Evolutionary conservation across 2,888 invertebrate species (phyloP).

Genomic region (Cetonia aurata): DNA sequence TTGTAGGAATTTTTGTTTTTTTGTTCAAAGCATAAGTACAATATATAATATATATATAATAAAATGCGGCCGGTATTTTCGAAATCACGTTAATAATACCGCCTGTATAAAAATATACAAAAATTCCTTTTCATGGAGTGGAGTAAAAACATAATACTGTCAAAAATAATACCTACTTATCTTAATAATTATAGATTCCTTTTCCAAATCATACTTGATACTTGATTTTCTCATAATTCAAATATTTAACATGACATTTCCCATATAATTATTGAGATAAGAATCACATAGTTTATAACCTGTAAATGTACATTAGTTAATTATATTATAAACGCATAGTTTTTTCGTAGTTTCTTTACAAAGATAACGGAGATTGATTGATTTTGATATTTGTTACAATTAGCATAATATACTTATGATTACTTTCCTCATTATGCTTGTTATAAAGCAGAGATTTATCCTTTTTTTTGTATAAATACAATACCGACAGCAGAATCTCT

Average conservation of each 20-base stretch:
- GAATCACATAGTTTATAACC: constrained; percentile 10
- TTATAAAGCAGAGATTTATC: constrained; percentile 9
- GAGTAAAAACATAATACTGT: constrained; percentile 16
- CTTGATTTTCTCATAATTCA: background rate
- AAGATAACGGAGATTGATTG: constrained; percentile 25
- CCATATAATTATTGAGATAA: constrained; percentile 34
- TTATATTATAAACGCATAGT: constrained; percentile 23
- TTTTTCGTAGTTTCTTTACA: constrained; percentile 30
- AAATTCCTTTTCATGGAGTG: constrained; percentile 22
- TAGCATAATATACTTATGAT: background rate
- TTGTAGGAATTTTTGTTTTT: constrained; percentile 24
- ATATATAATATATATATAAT: constrained; percentile 12
- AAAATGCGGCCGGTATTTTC: constrained; percentile 16
- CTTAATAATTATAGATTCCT: constrained; percentile 24
- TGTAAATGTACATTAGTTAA: constrained; percentile 22
- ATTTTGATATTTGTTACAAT: constrained; percentile 32
- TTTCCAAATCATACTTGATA: background rate
- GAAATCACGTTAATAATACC: constrained; percentile 29
- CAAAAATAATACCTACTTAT: constrained; percentile 28
- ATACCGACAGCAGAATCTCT: constrained; percentile 11
- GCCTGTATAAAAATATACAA: constrained; percentile 33
- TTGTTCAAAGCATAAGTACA: constrained; percentile 31
- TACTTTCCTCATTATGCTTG: constrained; percentile 4
- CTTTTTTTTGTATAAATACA: background rate
- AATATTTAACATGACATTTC: background rate